These are phyloP conservation scores for Xiphophorus maculatus DNA, from an alignment of 2,113 vertebrate genomes.

Conservation along the genomic window DNA sequence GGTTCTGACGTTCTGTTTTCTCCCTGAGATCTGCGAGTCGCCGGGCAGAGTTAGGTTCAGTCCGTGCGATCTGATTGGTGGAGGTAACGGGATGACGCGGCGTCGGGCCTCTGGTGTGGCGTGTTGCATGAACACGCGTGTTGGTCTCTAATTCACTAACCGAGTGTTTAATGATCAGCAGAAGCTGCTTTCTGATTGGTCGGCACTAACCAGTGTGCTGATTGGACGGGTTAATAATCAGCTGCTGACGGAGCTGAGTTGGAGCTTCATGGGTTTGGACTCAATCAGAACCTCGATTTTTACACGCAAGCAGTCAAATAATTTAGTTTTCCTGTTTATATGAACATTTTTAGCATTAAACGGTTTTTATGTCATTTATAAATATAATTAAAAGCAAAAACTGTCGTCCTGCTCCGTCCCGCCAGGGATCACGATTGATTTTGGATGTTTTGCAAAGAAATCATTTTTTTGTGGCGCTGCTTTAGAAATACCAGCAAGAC, in stretches of 20 bases:
- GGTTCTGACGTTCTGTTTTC: background rate
- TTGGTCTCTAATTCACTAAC: background rate
- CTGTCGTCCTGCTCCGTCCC: too few species aligned
- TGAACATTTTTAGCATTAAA: too few species aligned
- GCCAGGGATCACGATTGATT: too few species aligned
- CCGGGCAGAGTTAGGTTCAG: slow-evolving; percentile 1
- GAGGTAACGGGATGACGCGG: slow-evolving; percentile 34
- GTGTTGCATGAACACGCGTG: background rate
- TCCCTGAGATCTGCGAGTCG: background rate
- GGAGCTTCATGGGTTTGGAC: background rate
- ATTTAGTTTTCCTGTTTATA: too few species aligned
- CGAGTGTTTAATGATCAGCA: background rate
- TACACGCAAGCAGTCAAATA: too few species aligned
- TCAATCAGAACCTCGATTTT: background rate
- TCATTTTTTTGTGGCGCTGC: too few species aligned
- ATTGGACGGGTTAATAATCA: slow-evolving; percentile 27
- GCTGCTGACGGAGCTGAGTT: background rate
- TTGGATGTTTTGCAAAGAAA: too few species aligned
- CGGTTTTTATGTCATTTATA: too few species aligned
- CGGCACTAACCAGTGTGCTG: background rate
- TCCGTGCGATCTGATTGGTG: slow-evolving; percentile 8
- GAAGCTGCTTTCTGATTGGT: background rate
- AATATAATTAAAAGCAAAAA: too few species aligned
- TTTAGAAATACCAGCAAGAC: too few species aligned
- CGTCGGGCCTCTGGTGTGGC: slow-evolving; percentile 23